Conservation (phyloP, 2,888 invertebrate species). For the Nysson spinosus region DNA sequence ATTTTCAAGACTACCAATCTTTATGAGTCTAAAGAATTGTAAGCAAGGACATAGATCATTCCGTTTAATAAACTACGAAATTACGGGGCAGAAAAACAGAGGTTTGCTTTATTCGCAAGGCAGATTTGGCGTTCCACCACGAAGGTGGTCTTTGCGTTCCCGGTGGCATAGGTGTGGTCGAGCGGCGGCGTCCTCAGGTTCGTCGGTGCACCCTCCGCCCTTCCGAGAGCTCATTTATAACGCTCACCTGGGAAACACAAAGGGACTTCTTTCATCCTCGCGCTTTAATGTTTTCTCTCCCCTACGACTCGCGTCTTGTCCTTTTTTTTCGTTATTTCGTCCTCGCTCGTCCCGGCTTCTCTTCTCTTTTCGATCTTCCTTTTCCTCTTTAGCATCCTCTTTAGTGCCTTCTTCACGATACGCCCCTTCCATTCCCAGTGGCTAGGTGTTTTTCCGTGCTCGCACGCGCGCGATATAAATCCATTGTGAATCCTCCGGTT, state of each 20-base stretch:
- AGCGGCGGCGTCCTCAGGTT: constrained; percentile 49
- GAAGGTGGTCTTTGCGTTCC: constrained; percentile 66
- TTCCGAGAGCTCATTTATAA: constrained; percentile 72
- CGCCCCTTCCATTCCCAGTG: not conserved
- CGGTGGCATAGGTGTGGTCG: constrained; percentile 74
- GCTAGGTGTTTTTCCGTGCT: not conserved
- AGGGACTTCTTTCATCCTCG: constrained; percentile 67
- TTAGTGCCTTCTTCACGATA: not conserved
- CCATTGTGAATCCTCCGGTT: constrained; percentile 1
- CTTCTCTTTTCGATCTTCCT: not conserved
- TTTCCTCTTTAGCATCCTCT: constrained; percentile 1
- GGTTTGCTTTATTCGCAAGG: not conserved
- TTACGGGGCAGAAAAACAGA: not conserved
- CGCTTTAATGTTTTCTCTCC: constrained; percentile 66
- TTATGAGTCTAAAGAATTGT: no score
- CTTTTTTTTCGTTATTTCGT: constrained; percentile 56
- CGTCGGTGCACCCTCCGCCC: constrained; percentile 47
- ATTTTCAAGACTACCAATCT: no score
- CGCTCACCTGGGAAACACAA: constrained; percentile 73
- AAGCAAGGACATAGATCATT: no score
- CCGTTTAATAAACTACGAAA: not conserved
- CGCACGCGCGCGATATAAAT: constrained; percentile 34
- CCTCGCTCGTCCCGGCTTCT: constrained; percentile 25
- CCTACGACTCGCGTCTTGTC: constrained; percentile 40
- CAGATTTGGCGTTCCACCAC: constrained; percentile 46